A percentile compares a stretch with the other conserved stretches of the same genome.
These are phyloP conservation scores for Ganaspis brasiliensis DNA, from an alignment of 2,888 invertebrate species.

Conservation along the genomic window DNA sequence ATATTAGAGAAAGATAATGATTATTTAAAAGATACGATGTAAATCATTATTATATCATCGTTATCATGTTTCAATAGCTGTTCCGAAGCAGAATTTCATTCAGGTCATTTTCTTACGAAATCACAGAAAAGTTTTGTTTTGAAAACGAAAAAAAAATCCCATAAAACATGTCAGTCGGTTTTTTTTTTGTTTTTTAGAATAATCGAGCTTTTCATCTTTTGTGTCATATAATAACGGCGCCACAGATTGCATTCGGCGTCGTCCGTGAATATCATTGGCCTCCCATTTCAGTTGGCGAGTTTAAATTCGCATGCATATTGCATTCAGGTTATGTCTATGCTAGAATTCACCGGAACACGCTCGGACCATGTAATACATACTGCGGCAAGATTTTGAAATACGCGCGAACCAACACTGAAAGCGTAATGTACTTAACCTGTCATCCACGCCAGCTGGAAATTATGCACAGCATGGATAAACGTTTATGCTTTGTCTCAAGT, in stretches of 20 bases:
- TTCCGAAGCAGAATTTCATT: no score
- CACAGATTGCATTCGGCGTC: conserved; percentile 27
- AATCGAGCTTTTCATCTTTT: not conserved
- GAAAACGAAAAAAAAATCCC: not conserved
- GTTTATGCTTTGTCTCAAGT: conserved; percentile 18
- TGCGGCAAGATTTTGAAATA: conserved; percentile 64
- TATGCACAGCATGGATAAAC: conserved; percentile 37
- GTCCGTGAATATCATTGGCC: conserved; percentile 47
- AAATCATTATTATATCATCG: no score
- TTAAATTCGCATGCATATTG: conserved; percentile 67
- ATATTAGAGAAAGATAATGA: no score
- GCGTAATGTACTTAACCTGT: conserved; percentile 52
- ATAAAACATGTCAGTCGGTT: not conserved
- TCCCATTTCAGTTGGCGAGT: conserved; percentile 46
- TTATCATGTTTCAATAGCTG: no score
- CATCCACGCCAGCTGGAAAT: conserved; percentile 26
- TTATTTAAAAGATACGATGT: no score
- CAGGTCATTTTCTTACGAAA: not conserved
- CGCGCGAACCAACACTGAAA: conserved; percentile 56
- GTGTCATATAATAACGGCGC: conserved; percentile 24
- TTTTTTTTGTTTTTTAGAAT: conserved; percentile 2
- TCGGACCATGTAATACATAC: conserved; percentile 67
- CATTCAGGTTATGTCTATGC: conserved; percentile 63
- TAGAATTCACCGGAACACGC: conserved; percentile 65
- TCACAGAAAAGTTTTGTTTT: not conserved